Percentiles rank a stretch among this genome's conserved stretches.
Conservation (phyloP, 2,888 invertebrate genomes). For the Agonopterix arenella region DNA sequence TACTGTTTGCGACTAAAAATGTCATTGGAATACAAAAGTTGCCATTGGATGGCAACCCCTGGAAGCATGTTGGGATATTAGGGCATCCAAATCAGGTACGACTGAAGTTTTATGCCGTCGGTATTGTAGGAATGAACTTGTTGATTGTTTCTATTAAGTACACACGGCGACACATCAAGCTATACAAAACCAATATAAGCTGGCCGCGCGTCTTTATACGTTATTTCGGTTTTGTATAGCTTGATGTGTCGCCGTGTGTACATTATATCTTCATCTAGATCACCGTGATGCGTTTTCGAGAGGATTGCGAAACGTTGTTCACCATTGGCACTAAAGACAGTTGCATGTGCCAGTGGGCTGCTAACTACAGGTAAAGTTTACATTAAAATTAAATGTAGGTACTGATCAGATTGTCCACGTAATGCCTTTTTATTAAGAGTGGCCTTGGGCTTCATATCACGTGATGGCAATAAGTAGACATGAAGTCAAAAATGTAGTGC, state of each 20-base stretch:
- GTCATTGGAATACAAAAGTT: conserved; percentile 82
- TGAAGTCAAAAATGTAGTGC: not conserved
- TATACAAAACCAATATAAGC: no score
- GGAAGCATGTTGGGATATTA: conserved; percentile 77
- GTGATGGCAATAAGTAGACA: not conserved
- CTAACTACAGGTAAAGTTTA: conserved; percentile 42
- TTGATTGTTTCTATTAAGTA: no score
- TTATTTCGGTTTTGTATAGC: no score
- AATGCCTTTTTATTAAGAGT: no score
- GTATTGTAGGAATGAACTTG: no score
- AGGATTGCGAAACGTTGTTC: conserved; percentile 47
- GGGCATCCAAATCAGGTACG: conserved; percentile 81
- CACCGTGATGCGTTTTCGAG: conserved; percentile 43
- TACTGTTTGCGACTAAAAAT: conserved; percentile 79
- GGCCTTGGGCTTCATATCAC: no score
- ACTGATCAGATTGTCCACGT: no score
- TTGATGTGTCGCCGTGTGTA: no score
- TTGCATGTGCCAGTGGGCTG: conserved; percentile 52
- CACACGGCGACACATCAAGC: no score
- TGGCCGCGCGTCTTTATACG: no score
- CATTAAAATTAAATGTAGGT: no score
- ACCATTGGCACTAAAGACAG: conserved; percentile 54
- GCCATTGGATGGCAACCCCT: conserved; percentile 86
- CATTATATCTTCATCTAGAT: conserved; percentile 25
- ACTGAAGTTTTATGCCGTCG: not conserved